phyloP scores from a whole-genome alignment of 2,113 vertebrate genomes.

The Leptobrachium leishanense region DNA sequence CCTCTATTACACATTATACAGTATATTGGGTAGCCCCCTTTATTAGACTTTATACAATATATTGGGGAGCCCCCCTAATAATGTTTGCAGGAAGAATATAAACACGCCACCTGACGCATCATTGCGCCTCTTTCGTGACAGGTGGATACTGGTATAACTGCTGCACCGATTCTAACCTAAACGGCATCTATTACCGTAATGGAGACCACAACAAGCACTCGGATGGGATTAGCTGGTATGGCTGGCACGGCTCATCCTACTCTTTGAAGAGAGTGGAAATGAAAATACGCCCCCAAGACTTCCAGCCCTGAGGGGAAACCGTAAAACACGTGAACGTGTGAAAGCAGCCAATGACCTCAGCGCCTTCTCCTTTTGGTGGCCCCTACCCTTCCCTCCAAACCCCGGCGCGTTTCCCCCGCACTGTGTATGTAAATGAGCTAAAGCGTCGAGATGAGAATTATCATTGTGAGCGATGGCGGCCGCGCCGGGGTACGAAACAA shows the following conservation, averaged over 20 bases:
- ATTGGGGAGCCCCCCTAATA: too few relatives aligned
- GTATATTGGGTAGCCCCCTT: too few relatives aligned
- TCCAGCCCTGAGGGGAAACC: constrained; percentile 62
- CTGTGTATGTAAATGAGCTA: constrained; percentile 32
- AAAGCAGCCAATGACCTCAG: constrained; percentile 19
- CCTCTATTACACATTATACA: too few relatives aligned
- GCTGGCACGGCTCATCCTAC: constrained; percentile 91
- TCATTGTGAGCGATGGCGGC: not conserved
- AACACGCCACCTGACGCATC: too few relatives aligned
- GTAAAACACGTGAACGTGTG: not conserved
- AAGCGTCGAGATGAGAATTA: not conserved
- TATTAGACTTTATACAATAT: too few relatives aligned
- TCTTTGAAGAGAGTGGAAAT: constrained; percentile 93
- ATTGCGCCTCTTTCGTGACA: constrained; percentile 49
- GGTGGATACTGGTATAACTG: constrained; percentile 99
- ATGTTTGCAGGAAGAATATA: too few relatives aligned
- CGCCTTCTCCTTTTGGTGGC: not conserved
- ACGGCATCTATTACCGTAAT: constrained; percentile 85
- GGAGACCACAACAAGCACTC: constrained; percentile 80
- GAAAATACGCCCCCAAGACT: constrained; percentile 88
- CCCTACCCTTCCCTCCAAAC: not conserved
- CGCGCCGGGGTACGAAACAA: not conserved
- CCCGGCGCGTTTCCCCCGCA: constrained; percentile 6
- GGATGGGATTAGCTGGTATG: constrained; percentile 95
- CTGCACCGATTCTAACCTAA: constrained; percentile 97